phyloP scores from a whole-genome alignment of 2,797 vertebrate genomes.

The Erethizon dorsatum region DNA sequence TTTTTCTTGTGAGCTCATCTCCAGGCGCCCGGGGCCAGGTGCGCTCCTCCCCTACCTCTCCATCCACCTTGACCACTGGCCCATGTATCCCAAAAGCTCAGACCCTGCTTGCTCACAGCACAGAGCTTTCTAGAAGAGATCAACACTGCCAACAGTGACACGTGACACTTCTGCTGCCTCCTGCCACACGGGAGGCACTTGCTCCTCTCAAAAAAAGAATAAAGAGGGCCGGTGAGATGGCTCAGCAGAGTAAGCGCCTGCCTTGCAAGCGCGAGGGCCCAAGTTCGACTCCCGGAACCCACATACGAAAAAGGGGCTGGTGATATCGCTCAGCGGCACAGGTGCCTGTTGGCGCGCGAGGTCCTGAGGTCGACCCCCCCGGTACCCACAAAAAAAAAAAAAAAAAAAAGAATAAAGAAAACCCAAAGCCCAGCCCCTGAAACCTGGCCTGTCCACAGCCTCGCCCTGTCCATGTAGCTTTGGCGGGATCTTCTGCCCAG shows the following conservation, averaged over 20 bases:
- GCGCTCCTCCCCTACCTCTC: too few species aligned
- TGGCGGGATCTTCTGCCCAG: background rate
- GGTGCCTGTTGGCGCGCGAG: too few species aligned
- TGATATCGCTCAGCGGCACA: too few species aligned
- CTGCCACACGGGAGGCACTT: background rate
- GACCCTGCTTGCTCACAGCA: background rate
- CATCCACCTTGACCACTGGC: background rate
- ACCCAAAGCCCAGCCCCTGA: too few species aligned
- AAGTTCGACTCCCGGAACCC: too few species aligned
- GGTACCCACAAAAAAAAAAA: too few species aligned
- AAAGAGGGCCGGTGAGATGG: too few species aligned
- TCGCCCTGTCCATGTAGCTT: accelerated
- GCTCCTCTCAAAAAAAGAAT: background rate
- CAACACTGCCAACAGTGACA: background rate
- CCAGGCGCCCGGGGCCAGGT: background rate
- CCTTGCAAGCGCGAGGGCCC: too few species aligned
- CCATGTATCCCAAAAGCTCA: background rate
- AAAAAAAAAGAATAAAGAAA: background rate
- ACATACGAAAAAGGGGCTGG: too few species aligned
- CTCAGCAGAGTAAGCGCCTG: too few species aligned
- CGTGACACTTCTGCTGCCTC: background rate
- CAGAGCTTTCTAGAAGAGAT: background rate
- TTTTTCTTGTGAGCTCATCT: background rate
- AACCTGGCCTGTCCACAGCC: too few species aligned
- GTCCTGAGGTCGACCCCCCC: too few species aligned